These are phyloP conservation scores for Thecocarcelia acutangulata DNA, from an alignment of 2,888 invertebrate species.

Conservation along the genomic window DNA sequence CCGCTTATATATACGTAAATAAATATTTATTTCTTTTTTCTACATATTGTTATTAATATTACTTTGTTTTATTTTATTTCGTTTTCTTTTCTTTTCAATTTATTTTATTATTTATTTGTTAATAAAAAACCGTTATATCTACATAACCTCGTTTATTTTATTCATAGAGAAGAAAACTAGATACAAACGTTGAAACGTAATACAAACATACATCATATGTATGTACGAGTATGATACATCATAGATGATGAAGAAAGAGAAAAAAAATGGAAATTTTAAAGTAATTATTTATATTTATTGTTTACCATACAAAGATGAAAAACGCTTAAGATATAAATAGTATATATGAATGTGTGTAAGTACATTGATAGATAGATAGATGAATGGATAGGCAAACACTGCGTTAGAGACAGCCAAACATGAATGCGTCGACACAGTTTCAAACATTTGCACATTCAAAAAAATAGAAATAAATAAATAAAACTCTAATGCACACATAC, in stretches of 20 bases:
- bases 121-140: slow-evolving; percentile 65
- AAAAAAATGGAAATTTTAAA: slow-evolving; percentile 62
- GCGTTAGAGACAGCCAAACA: slow-evolving; percentile 19
- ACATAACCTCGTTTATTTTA: slow-evolving; percentile 66
- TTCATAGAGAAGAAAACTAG: slow-evolving; percentile 58
- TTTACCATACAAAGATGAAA: slow-evolving; percentile 68
- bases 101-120: slow-evolving; percentile 52
- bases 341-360: not conserved
- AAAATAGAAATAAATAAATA: not conserved
- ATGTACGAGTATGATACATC: not conserved
- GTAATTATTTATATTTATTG: slow-evolving; percentile 70
- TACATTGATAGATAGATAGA: slow-evolving; percentile 15
- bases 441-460: slow-evolving; percentile 36
- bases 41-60: slow-evolving; percentile 47
- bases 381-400: slow-evolving; percentile 8
- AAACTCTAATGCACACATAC: not conserved
- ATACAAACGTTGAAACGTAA: not conserved
- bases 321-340: slow-evolving; percentile 61
- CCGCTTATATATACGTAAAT: slow-evolving; percentile 28
- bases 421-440: slow-evolving; percentile 44
- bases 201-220: not conserved
- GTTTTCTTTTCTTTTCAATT: slow-evolving; percentile 10
- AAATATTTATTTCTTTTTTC: slow-evolving; percentile 38
- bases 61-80: slow-evolving; percentile 20
- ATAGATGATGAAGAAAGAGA: not conserved